Conservation (phyloP, 37 sponge, comb jelly and placozoan genomes). For the Chondrosia reniformis region DNA sequence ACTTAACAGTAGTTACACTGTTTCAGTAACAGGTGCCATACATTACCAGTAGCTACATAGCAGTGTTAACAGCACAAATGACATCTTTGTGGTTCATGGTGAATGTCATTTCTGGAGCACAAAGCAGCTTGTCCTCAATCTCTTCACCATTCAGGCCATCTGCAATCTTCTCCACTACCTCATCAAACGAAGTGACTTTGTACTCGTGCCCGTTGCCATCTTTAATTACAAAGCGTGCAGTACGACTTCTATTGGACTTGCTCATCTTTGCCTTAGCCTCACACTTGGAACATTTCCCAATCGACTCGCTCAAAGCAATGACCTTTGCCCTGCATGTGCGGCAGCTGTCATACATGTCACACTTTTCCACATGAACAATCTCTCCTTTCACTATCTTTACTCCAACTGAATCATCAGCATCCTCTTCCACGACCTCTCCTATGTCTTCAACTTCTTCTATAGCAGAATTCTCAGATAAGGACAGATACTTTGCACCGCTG, state of each 20-base stretch:
- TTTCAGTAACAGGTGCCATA: neutral
- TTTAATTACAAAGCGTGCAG: neutral
- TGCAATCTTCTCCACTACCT: neutral
- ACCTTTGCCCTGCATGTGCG: conserved; percentile 5
- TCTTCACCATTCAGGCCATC: neutral
- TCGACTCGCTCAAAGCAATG: neutral
- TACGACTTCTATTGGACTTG: neutral
- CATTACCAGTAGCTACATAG: neutral
- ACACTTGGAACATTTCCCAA: neutral
- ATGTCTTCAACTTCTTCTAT: conserved; percentile 4
- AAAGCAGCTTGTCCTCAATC: neutral
- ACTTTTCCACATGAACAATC: neutral
- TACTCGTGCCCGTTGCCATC: neutral
- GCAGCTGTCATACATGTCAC: neutral
- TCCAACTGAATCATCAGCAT: conserved; percentile 3
- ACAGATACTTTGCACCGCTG: conserved; percentile 5
- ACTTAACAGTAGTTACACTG: neutral
- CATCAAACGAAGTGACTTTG: neutral
- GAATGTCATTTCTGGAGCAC: neutral
- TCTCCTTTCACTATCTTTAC: conserved; percentile 2
- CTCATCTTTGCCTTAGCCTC: neutral
- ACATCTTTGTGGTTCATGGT: neutral
- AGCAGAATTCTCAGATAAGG: neutral
- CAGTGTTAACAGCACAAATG: neutral
- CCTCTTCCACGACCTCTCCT: conserved; percentile 3